Percentiles rank a stretch among this genome's conserved stretches.
Conservation (phyloP, 2,113 vertebrate species). For the Mola mola region DNA sequence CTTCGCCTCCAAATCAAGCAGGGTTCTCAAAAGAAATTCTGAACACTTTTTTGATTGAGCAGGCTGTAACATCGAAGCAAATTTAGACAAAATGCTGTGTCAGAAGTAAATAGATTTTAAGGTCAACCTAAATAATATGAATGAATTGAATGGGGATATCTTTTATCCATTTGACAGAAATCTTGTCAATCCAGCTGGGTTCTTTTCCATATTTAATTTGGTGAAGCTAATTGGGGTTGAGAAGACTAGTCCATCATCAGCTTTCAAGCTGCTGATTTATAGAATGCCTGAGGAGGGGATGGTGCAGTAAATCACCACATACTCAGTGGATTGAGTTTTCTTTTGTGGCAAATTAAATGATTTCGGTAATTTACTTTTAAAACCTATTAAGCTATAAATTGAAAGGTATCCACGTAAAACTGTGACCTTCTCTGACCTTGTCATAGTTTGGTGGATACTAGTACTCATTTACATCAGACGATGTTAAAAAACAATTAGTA, state of each 20-base stretch:
- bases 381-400: neutral
- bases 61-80: slow-evolving; percentile 36
- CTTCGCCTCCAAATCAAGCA: slow-evolving; percentile 14
- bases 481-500: no score
- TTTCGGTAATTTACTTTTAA: neutral
- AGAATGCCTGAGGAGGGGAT: neutral
- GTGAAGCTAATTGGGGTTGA: slow-evolving; percentile 24
- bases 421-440: neutral
- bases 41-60: slow-evolving; percentile 26
- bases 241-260: slow-evolving; percentile 26
- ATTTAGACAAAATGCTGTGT: slow-evolving; percentile 22
- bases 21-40: slow-evolving; percentile 20
- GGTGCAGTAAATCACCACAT: slow-evolving; percentile 5
- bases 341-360: neutral
- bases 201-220: neutral
- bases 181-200: neutral
- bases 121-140: slow-evolving; percentile 9
- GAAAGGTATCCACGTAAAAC: neutral
- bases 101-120: slow-evolving; percentile 16
- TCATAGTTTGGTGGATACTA: neutral
- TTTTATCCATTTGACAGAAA: slow-evolving; percentile 14
- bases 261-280: slow-evolving; percentile 9
- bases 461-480: neutral
- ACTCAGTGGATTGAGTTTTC: neutral
- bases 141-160: slow-evolving; percentile 11